Conservation (phyloP, 2,797 vertebrate genomes). For the Gymnoscopelus braueri region DNA sequence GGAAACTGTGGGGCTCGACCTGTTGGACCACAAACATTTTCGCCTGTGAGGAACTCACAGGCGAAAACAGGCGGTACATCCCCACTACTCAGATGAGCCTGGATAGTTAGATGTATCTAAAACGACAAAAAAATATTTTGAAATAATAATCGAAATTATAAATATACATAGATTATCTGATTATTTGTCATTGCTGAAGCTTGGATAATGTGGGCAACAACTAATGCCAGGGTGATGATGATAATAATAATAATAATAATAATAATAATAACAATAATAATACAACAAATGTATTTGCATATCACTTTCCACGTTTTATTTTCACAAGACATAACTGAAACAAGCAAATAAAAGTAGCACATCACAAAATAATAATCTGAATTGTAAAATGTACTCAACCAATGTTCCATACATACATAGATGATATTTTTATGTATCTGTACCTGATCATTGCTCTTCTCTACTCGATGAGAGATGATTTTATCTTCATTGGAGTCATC, state of each 20-base stretch:
- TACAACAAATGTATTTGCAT: too few relatives aligned
- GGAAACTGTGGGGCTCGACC: constrained; percentile 45
- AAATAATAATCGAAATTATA: too few relatives aligned
- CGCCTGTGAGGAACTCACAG: constrained; percentile 44
- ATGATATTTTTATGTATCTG: background rate
- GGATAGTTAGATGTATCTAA: constrained; percentile 56
- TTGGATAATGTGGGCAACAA: too few relatives aligned
- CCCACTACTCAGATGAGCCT: constrained; percentile 41
- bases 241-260: too few relatives aligned
- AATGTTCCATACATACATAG: background rate
- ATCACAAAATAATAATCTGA: too few relatives aligned
- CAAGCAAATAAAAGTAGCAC: too few relatives aligned
- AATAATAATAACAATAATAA: too few relatives aligned
- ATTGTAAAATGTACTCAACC: background rate
- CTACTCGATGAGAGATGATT: constrained; percentile 62
- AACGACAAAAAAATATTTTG: background rate
- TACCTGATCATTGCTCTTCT: constrained; percentile 43
- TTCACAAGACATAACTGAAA: too few relatives aligned
- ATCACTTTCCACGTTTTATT: too few relatives aligned
- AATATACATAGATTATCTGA: too few relatives aligned
- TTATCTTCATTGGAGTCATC: constrained; percentile 41
- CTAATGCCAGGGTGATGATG: background rate
- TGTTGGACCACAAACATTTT: background rate
- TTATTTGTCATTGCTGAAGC: too few relatives aligned
- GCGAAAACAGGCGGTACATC: constrained; percentile 11